Conservation (phyloP, 2,888 invertebrate genomes). For the Chrysolina oricalcia region DNA sequence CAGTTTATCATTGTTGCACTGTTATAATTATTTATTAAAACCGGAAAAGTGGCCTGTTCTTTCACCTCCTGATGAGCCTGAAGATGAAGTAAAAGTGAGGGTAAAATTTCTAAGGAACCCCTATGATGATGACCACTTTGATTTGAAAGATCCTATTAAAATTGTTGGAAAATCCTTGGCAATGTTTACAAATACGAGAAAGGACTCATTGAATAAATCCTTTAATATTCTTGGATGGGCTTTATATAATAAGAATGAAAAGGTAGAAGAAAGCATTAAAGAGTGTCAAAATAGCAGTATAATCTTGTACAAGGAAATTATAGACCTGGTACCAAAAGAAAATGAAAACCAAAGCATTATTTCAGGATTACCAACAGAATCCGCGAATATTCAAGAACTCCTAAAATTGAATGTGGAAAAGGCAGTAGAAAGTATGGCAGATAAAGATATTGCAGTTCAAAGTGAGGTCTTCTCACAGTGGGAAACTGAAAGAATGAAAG, state of each 20-base stretch:
- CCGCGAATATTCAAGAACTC: constrained; percentile 68
- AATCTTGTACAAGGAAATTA: constrained; percentile 66
- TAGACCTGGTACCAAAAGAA: constrained; percentile 69
- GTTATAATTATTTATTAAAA: constrained; percentile 80
- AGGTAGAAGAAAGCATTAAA: constrained; percentile 64
- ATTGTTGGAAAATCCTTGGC: constrained; percentile 89
- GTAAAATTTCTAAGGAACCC: constrained; percentile 87
- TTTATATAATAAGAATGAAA: constrained; percentile 67
- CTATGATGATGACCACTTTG: constrained; percentile 93
- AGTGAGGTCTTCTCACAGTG: constrained; percentile 76
- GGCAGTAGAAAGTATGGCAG: constrained; percentile 74
- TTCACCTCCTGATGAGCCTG: constrained; percentile 68
- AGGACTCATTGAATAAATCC: constrained; percentile 73
- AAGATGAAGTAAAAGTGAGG: constrained; percentile 73
- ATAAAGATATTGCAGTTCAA: constrained; percentile 76
- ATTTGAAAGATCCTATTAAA: constrained; percentile 81
- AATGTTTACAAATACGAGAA: constrained; percentile 73
- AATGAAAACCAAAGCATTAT: constrained; percentile 58
- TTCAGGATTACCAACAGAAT: constrained; percentile 52
- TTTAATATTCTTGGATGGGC: constrained; percentile 70
- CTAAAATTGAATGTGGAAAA: constrained; percentile 70
- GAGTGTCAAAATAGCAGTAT: constrained; percentile 63
- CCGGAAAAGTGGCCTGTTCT: constrained; percentile 72
- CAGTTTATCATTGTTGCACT: constrained; percentile 82
- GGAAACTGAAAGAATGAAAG: constrained; percentile 75